Percentiles rank a stretch among this genome's conserved stretches.
Evolutionary conservation across 2,888 invertebrate genomes (phyloP).

Genomic region (Netelia inedita): DNA sequence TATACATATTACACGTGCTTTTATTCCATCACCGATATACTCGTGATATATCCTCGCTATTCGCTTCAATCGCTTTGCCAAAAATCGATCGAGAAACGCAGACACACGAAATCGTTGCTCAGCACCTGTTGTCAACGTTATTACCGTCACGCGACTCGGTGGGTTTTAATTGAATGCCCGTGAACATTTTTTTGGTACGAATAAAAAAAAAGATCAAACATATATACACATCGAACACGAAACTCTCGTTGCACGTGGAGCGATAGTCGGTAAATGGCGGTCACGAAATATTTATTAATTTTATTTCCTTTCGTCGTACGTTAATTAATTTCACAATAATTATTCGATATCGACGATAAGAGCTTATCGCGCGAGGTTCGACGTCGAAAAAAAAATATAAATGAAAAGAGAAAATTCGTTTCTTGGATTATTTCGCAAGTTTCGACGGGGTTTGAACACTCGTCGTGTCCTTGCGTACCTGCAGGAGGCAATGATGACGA

Average conservation of each 20-base stretch:
- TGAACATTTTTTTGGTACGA: background rate
- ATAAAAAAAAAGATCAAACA: background rate
- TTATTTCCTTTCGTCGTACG: background rate
- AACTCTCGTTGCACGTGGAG: slow-evolving; percentile 56
- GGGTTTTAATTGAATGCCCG: slow-evolving; percentile 10
- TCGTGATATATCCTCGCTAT: slow-evolving; percentile 20
- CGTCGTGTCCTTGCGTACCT: slow-evolving; percentile 34
- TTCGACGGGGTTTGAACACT: slow-evolving; percentile 38
- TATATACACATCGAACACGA: background rate
- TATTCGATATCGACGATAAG: background rate
- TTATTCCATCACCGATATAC: background rate
- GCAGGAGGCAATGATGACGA: slow-evolving; percentile 19
- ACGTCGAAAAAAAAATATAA: background rate
- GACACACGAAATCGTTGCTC: slow-evolving; percentile 17
- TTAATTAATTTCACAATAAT: background rate
- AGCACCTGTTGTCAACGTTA: slow-evolving; percentile 30
- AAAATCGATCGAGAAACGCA: slow-evolving; percentile 37
- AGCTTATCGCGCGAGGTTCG: background rate
- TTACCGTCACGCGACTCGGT: slow-evolving; percentile 12
- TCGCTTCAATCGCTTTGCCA: slow-evolving; percentile 47
- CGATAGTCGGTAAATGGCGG: slow-evolving; percentile 36
- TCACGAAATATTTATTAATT: background rate
- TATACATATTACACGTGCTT: background rate
- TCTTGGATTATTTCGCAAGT: slow-evolving; percentile 16
- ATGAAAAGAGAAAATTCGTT: background rate